These are phyloP conservation scores for Drosophila lacertosa DNA, from an alignment of 1,140 invertebrate genomes.

Conservation along the genomic window DNA sequence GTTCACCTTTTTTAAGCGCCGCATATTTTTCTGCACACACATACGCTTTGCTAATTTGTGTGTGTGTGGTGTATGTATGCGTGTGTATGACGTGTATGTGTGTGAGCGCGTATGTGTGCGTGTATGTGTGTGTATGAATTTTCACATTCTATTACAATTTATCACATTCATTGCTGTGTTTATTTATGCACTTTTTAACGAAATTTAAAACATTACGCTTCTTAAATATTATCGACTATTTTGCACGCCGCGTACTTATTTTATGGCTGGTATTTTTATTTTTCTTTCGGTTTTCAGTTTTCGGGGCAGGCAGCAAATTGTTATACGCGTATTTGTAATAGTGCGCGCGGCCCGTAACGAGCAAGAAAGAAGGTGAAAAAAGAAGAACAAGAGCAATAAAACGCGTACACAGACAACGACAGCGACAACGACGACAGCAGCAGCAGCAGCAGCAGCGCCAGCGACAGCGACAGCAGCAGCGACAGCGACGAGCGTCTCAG, in stretches of 20 bases:
- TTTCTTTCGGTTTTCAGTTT: slow-evolving; percentile 34
- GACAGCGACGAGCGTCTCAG: slow-evolving; percentile 53
- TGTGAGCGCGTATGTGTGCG: background rate
- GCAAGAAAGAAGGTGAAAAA: slow-evolving; percentile 76
- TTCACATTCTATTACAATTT: slow-evolving; percentile 79
- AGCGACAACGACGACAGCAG: slow-evolving; percentile 15
- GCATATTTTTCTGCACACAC: slow-evolving; percentile 81
- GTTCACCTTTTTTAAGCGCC: slow-evolving; percentile 82
- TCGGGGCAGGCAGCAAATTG: slow-evolving; percentile 59
- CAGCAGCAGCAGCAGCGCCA: slow-evolving; percentile 29
- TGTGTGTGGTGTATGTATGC: slow-evolving; percentile 23
- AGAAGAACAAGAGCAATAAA: slow-evolving; percentile 63
- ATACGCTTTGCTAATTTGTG: slow-evolving; percentile 62
- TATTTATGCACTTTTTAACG: slow-evolving; percentile 34
- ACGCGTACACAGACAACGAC: slow-evolving; percentile 48
- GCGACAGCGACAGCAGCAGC: slow-evolving; percentile 26
- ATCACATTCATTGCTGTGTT: slow-evolving; percentile 71
- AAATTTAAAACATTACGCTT: slow-evolving; percentile 34
- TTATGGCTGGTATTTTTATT: slow-evolving; percentile 53
- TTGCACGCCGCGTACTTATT: slow-evolving; percentile 58
- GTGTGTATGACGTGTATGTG: slow-evolving; percentile 17
- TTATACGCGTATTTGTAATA: slow-evolving; percentile 77
- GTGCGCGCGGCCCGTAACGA: slow-evolving; percentile 60
- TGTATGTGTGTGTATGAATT: slow-evolving; percentile 53
- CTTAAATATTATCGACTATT: slow-evolving; percentile 49